Base-by-base conservation (phyloP, 2,797 vertebrate genomes). In the Propithecus perrieri region DNA sequence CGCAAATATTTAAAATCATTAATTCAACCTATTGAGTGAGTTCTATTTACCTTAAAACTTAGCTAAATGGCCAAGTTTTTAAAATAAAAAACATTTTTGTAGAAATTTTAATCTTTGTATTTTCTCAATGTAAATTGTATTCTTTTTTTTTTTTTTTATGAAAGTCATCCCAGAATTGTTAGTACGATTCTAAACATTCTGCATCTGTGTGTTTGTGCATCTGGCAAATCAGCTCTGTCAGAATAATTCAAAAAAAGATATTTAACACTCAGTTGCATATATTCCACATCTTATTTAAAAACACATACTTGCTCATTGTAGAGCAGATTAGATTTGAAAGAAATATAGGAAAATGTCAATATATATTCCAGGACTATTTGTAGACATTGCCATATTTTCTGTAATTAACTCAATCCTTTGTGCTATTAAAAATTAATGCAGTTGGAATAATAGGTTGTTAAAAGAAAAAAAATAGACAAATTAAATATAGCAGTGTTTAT, bases 381-480 rank as follows among this genome's bases (percentile, higher is more conserved):
- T 76, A 86, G 63, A 61, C 6, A 33, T 11, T 96, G 22, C 92
- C 96, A 48, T 53, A 63, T 94, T 97, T 98, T 97, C 85, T 95
- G 46, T 94, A 92, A 97, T n/a, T 65, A 57, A 95, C 78, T 98
- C 63, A 53, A 41, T 92, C 53, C 9, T 97, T 97, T 97, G 43
- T 28, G 84, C 30, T 90, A 67, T 89, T 95, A 97, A 98, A 97
- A 97, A 94, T 86, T 95, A 95, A 97, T 96, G 74, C 53, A 92
- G 13, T 93, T 90, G 65, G 63, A 97, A 97, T 97, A 96, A 97
- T 97, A 96, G 89, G 28, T 12, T 97, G 3, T 38, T 79, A 79
- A 57, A 67, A 67, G 65, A 67, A 67, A 14, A 18, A 79, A 53
- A 79, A 35, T 55, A 28, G 50, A 28, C 7, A 38, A 55, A 78